Base-by-base conservation (phyloP, 1,140 invertebrate genomes). In the Ceratosolen solmsi region DNA sequence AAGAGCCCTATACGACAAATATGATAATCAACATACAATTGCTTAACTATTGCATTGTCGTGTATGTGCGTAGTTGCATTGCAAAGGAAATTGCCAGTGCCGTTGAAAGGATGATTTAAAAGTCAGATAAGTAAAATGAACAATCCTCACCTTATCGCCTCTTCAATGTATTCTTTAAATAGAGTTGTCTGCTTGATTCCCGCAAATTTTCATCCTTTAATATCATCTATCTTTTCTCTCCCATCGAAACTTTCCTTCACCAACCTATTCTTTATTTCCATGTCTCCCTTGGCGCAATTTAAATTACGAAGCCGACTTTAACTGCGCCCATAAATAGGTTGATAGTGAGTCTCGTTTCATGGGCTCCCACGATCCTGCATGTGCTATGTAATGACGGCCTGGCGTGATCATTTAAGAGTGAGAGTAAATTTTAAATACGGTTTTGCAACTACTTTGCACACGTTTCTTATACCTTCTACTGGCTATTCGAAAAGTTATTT, bases 271-370 rank as follows among this genome's bases (percentile, higher is more conserved):
- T 72, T 72, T 80, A 72, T 80, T 65, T 80, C 49, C 71, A 20
- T 15, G 41, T 36, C 46, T n/a, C 72, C 72, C 60, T 20, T n/a
- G 33, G 49, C 30, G 33, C 60, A 65, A 75, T 65, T 81, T 46
- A 56, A 72, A 81, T 81, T 76, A 71, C 72, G 27, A 71, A 75
- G 58, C 33, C 60, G 36, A 68, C 54, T 75, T 75, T 70, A 75
- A 75, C 72, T 68, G 60, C 60, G 36, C 33, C 49, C 54, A 81
- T 81, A 75, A 81, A 81, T 27, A 75, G 46, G 54, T 80, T 74
- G 38, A 73, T 73, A 80, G 38, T 51, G 56, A 49, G 36, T 27
- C 20, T 7, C 15, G 46, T 38, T 75, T 54, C 36, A 51, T 33
- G 51, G 51, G 36, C 46, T 80, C 79, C 51, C 79, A 80, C 79